A percentile compares a stretch with the other conserved stretches of the same genome.
These are phyloP conservation scores for Paguma larvata DNA, from an alignment of 2,797 vertebrate species.

Conservation along the genomic window DNA sequence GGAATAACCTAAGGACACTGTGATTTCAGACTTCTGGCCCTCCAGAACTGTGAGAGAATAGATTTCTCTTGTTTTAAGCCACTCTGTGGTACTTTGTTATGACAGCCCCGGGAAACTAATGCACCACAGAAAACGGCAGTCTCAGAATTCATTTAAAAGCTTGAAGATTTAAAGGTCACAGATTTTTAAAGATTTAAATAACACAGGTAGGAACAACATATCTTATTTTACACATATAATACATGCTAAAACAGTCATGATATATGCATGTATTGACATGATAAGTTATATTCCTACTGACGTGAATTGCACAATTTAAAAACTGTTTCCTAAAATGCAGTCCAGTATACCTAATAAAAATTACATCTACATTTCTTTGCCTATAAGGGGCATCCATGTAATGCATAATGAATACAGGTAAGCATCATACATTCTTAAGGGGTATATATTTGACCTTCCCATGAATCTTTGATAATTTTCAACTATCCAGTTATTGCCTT, in stretches of 20 bases:
- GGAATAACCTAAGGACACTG: neutral
- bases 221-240: neutral
- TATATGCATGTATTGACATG: neutral
- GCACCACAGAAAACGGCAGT: neutral
- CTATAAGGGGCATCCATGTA: neutral
- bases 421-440: neutral
- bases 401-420: neutral
- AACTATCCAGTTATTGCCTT: neutral
- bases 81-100: neutral
- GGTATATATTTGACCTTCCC: neutral
- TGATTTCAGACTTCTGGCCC: neutral
- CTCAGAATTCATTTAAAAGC: neutral
- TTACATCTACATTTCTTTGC: neutral
- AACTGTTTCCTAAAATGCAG: neutral
- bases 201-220: neutral
- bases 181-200: neutral
- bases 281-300: neutral
- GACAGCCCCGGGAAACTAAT: neutral
- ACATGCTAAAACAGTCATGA: neutral
- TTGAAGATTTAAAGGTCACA: neutral
- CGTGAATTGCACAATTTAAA: neutral
- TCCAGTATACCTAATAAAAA: neutral
- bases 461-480: neutral
- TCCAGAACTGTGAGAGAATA: neutral
- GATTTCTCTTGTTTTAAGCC: neutral